These are phyloP conservation scores for Colostygia pectinataria DNA, from an alignment of 2,888 invertebrate species.

Conservation along the genomic window DNA sequence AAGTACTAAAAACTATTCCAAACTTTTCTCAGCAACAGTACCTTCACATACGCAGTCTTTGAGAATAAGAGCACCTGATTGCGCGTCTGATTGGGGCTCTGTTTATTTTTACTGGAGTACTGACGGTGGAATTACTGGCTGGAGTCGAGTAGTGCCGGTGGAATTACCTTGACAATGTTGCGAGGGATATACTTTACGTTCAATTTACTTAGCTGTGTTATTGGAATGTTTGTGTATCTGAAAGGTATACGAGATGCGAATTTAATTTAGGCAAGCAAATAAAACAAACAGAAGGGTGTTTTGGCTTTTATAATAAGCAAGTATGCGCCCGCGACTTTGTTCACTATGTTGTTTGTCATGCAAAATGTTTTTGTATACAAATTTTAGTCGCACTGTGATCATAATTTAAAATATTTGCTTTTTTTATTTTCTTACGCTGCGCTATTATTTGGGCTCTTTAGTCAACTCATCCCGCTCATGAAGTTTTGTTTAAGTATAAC, in stretches of 20 bases:
- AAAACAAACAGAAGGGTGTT: background rate
- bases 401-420: no score
- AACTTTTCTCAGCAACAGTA: conserved; percentile 4
- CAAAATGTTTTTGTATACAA: no score
- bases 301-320: no score
- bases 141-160: background rate
- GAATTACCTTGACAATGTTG: conserved; percentile 49
- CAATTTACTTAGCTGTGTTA: conserved; percentile 41
- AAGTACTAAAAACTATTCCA: no score
- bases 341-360: no score
- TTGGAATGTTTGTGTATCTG: conserved; percentile 4
- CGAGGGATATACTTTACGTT: conserved; percentile 32
- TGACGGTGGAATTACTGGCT: conserved; percentile 44
- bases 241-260: conserved; percentile 4
- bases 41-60: conserved; percentile 36
- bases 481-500: no score
- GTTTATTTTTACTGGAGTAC: conserved; percentile 65
- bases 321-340: no score
- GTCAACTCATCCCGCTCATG: no score
- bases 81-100: conserved; percentile 66
- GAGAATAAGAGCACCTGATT: conserved; percentile 77
- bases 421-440: no score
- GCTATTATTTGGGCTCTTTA: no score
- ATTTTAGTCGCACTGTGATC: no score
- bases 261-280: conserved; percentile 9